Evolutionary conservation across 1,140 invertebrate genomes (phyloP).

Genomic region (Spodoptera frugiperda): DNA sequence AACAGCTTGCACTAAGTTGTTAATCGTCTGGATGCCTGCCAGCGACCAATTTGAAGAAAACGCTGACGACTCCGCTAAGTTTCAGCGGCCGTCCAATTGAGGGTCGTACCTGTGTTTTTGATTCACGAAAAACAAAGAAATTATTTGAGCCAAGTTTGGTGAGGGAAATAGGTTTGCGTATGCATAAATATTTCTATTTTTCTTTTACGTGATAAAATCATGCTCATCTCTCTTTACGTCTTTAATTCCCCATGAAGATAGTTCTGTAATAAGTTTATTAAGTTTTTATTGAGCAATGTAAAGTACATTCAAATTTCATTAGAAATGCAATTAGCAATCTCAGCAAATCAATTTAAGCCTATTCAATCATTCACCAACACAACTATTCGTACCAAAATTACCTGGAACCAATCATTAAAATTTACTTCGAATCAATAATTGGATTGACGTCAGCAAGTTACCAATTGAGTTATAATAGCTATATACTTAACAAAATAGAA

Average conservation of each 20-base stretch:
- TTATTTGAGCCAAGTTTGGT: background rate
- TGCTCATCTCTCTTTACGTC: too few relatives aligned
- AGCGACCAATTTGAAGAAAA: conserved; percentile 78
- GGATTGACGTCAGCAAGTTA: background rate
- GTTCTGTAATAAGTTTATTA: too few relatives aligned
- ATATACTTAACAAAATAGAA: too few relatives aligned
- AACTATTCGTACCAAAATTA: background rate
- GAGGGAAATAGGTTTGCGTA: background rate
- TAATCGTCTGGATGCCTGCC: conserved; percentile 77
- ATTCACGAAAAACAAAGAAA: background rate
- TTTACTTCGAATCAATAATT: background rate
- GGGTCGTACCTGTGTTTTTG: background rate
- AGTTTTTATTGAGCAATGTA: background rate
- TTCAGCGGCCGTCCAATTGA: conserved; percentile 63
- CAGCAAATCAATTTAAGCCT: background rate
- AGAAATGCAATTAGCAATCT: background rate
- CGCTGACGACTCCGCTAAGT: conserved; percentile 68
- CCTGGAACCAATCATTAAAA: background rate
- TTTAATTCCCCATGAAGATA: too few relatives aligned
- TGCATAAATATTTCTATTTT: too few relatives aligned
- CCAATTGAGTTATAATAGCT: background rate
- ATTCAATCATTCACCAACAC: background rate
- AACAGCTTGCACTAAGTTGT: conserved; percentile 81
- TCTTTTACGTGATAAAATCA: too few relatives aligned
- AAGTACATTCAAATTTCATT: background rate